Evolutionary conservation across 2,888 invertebrate species (phyloP).

Genomic region (Atethmia centrago): DNA sequence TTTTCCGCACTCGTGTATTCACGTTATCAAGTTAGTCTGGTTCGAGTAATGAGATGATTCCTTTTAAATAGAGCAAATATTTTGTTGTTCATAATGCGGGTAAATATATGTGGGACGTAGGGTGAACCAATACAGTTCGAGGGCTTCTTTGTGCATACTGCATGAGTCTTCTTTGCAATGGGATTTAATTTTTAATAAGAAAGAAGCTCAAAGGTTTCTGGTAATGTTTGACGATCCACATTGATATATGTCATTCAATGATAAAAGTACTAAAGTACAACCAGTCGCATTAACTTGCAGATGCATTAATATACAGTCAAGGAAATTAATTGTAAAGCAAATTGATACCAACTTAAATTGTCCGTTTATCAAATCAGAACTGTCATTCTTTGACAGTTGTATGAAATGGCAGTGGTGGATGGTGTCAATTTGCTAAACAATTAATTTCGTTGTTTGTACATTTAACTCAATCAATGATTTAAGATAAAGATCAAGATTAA

Average conservation of each 20-base stretch:
- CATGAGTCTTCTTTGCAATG: constrained; percentile 27
- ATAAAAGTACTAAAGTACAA: constrained; percentile 22
- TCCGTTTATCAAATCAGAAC: neutral
- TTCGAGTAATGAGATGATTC: constrained; percentile 38
- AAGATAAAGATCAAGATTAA: neutral
- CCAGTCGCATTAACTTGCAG: constrained; percentile 27
- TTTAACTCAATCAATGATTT: neutral
- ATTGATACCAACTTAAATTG: neutral
- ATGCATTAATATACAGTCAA: neutral
- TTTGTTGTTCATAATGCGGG: constrained; percentile 18
- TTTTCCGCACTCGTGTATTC: constrained; percentile 51
- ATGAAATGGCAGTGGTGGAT: neutral
- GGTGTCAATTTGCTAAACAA: neutral
- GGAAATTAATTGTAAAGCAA: neutral
- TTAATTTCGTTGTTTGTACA: neutral
- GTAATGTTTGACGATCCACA: constrained; percentile 12
- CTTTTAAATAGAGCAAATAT: constrained; percentile 39
- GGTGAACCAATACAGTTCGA: constrained; percentile 27
- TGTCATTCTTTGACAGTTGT: neutral
- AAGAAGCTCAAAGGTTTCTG: constrained; percentile 30
- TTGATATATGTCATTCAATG: constrained; percentile 16
- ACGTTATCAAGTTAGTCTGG: constrained; percentile 34
- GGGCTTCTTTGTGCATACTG: constrained; percentile 38
- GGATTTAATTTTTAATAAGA: constrained; percentile 25
- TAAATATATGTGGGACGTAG: constrained; percentile 7